phyloP scores from a whole-genome alignment of 2,113 vertebrate species.

The Tapirus terrestris region DNA sequence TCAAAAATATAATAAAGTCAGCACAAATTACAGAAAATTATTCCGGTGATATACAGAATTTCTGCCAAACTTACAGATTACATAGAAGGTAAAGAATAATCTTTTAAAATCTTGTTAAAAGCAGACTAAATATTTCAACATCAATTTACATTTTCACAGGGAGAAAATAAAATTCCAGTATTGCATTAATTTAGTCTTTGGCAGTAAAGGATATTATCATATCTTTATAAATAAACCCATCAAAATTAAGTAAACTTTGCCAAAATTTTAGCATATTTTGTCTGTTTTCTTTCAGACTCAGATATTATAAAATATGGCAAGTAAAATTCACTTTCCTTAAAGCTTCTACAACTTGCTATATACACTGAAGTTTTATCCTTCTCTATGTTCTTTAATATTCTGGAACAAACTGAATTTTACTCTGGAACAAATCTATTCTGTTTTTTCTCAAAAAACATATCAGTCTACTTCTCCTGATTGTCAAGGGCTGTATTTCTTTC shows the following conservation, averaged over 20 bases:
- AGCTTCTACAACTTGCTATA: background rate
- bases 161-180: constrained; percentile 28
- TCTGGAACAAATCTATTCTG: background rate
- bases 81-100: background rate
- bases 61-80: background rate
- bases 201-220: background rate
- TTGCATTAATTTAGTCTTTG: background rate
- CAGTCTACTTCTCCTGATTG: background rate
- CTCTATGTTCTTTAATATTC: background rate
- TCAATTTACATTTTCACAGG: constrained; percentile 15
- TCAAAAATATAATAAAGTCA: background rate
- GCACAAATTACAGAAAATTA: background rate
- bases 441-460: background rate
- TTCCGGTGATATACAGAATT: background rate
- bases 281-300: background rate
- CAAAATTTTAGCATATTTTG: background rate
- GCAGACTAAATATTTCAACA: background rate
- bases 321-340: constrained; percentile 33
- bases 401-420: background rate
- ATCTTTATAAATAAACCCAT: constrained; percentile 16
- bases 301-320: background rate
- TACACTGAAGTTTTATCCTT: background rate
- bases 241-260: constrained; percentile 35
- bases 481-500: background rate
- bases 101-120: background rate